Percentiles rank a stretch among this genome's conserved stretches.
These are phyloP conservation scores for Megastigmus dorsalis DNA, from an alignment of 2,888 invertebrate genomes.

Conservation along the genomic window DNA sequence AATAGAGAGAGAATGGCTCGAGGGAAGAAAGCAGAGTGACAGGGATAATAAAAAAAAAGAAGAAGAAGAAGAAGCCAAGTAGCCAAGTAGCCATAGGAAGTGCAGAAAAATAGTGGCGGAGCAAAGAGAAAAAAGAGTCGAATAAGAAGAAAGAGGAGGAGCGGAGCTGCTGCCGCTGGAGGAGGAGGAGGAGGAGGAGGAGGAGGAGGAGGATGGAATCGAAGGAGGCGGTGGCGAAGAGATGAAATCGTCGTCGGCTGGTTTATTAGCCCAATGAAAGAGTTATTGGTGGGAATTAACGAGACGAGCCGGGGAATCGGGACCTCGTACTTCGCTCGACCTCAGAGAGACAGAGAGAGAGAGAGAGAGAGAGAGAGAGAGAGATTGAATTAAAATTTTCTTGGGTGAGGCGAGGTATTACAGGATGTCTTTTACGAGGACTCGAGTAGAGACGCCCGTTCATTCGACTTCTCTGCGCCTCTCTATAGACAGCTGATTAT, in stretches of 20 bases:
- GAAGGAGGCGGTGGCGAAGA: not conserved
- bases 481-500: too few species aligned
- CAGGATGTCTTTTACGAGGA: not conserved
- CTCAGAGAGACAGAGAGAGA: too few species aligned
- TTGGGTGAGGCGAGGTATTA: not conserved
- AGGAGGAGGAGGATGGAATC: not conserved
- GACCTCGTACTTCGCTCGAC: not conserved
- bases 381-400: conserved; percentile 53
- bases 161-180: too few species aligned
- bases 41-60: not conserved
- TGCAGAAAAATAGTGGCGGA: not conserved
- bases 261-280: conserved; percentile 51
- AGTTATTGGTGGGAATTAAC: conserved; percentile 52
- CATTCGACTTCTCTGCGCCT: too few species aligned
- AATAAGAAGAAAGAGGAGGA: not conserved
- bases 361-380: too few species aligned
- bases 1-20: not conserved
- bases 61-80: not conserved
- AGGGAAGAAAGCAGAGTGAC: not conserved
- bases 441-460: too few species aligned
- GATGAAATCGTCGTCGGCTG: conserved; percentile 32
- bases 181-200: not conserved
- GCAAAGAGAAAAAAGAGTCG: not conserved
- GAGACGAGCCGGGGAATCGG: conserved; percentile 2
- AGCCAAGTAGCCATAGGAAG: too few species aligned